A percentile compares a stretch with the other conserved stretches of the same genome.
phyloP scores from a whole-genome alignment of 2,797 vertebrate genomes.

The Apogon talboti region DNA sequence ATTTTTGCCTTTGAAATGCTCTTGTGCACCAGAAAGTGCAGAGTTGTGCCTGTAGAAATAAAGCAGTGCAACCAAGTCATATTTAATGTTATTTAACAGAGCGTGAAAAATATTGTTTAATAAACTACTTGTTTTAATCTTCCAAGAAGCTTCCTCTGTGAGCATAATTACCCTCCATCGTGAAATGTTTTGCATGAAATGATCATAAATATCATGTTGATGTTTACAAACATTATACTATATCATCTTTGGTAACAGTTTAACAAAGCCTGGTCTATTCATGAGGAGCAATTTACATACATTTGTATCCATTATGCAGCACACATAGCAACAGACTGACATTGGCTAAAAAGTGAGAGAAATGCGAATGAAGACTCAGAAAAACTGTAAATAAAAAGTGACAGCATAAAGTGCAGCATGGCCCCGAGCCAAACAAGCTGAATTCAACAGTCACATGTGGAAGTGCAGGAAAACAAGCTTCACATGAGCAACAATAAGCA shows the following conservation, averaged over 20 bases:
- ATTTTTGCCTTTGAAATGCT: no score
- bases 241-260: background rate
- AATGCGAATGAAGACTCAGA: background rate
- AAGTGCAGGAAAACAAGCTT: constrained; percentile 20
- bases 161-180: background rate
- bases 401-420: constrained; percentile 5
- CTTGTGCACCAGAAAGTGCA: no score
- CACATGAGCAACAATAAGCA: constrained; percentile 36
- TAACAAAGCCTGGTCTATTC: background rate
- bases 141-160: no score
- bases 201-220: constrained; percentile 5
- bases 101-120: no score
- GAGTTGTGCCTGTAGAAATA: no score
- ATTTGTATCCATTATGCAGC: background rate
- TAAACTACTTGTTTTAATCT: background rate
- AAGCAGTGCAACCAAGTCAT: no score
- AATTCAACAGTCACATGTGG: constrained; percentile 1
- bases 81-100: no score
- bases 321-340: background rate
- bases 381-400: constrained; percentile 11
- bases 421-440: constrained; percentile 6
- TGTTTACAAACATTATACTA: background rate
- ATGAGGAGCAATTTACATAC: constrained; percentile 2
- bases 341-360: background rate
- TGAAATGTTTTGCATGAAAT: constrained; percentile 2